A percentile compares a stretch with the other conserved stretches of the same genome.
phyloP scores from a whole-genome alignment of 2,113 vertebrate genomes.

The Onychorhynchus coronatus region DNA sequence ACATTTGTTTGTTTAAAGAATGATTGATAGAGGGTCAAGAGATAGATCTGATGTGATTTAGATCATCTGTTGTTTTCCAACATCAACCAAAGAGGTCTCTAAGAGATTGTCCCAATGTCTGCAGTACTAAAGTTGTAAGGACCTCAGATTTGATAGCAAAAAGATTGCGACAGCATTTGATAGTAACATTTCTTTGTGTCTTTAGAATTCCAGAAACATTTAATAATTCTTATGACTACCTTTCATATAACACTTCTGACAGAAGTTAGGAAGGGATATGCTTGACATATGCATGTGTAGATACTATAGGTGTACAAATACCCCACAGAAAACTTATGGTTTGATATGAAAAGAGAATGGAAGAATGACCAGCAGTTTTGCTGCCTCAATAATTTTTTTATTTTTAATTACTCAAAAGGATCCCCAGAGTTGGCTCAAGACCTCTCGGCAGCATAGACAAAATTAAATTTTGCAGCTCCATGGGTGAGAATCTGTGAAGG shows the following conservation, averaged over 20 bases:
- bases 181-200: neutral
- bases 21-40: neutral
- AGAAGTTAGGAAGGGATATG: neutral
- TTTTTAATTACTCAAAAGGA: neutral
- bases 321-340: neutral
- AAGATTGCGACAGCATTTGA: neutral
- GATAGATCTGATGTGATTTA: neutral
- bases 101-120: neutral
- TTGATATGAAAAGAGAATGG: neutral
- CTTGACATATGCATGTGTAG: fast-evolving
- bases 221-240: neutral
- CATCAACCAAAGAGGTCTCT: neutral
- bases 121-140: neutral
- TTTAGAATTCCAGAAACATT: neutral
- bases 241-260: neutral
- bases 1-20: neutral
- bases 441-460: neutral
- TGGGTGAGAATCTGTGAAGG: neutral
- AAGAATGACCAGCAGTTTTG: neutral
- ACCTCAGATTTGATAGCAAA: neutral
- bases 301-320: neutral
- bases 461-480: neutral
- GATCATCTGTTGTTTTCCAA: neutral
- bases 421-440: neutral
- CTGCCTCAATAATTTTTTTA: neutral